Base-by-base conservation (phyloP, 2,888 invertebrate species). In the Acanthacorydalis orientalis region DNA sequence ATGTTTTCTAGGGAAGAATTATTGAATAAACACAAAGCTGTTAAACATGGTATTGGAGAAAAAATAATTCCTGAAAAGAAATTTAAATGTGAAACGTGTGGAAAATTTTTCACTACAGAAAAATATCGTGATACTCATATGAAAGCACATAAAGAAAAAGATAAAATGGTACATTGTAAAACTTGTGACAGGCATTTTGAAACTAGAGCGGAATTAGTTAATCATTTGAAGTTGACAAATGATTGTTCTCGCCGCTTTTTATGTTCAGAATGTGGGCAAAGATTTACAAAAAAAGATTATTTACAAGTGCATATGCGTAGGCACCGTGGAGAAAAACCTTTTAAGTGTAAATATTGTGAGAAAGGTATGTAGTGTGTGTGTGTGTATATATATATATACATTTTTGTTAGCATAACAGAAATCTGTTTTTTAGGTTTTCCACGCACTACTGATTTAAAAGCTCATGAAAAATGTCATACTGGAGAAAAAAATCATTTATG, bases 401-500 rank as follows among this genome's bases (percentile, higher is more conserved):
- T n/a, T n/a, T n/a, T n/a, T n/a, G n/a, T 10, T 44, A 8, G 23
- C 3, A 16, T 41, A 15, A 16, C 7, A 11, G 15, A 10, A 35
- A 35, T 40, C 40, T 9, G 37, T 43, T 33, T 37, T 41, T 34
- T 31, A 64, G 64, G 67, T 39, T 75, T 75, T 55, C 74, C 75
- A 4, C 61, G 75, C 32, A 70, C 73, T 4, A 75, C 75, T 2
- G 75, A 75, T 62, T 62, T 75, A 39, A 74, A 72, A 49, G 74
- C 74, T 1, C 75, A 75, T 51, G 74, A 74, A 57, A 61, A 73
- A 57, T 75, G 67, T 53, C 69, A 69, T 52, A 66, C 74, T 1
- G 73, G 73, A 9, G 74, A 73, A 51, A 75, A 74, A 54, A 72
- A 73, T 1, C 74, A 75, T 59, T 57, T 75, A 16, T 75, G 75